A percentile compares a stretch with the other conserved stretches of the same genome.
These are phyloP conservation scores for Melanchra persicariae DNA, from an alignment of 2,888 invertebrate species.

Conservation along the genomic window DNA sequence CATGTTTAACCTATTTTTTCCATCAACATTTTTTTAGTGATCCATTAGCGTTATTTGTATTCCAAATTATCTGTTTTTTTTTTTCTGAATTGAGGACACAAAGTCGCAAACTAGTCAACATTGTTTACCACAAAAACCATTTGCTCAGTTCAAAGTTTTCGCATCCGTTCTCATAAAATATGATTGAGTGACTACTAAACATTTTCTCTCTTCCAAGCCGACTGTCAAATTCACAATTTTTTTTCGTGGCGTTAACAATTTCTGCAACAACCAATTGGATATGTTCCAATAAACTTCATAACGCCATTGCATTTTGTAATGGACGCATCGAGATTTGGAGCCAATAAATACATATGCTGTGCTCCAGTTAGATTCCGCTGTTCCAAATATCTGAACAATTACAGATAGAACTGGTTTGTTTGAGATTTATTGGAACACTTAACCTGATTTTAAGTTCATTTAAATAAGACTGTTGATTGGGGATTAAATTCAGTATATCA, in stretches of 20 bases:
- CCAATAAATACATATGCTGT: constrained; percentile 69
- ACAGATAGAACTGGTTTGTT: constrained; percentile 57
- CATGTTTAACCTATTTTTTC: constrained; percentile 43
- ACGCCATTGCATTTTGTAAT: constrained; percentile 69
- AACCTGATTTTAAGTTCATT: constrained; percentile 55
- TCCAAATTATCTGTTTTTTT: not conserved
- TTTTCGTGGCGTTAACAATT: constrained; percentile 37
- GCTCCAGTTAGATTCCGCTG: constrained; percentile 63
- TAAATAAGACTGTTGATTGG: constrained; percentile 43
- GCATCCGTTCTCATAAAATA: constrained; percentile 43
- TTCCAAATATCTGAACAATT: constrained; percentile 58
- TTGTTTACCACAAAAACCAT: constrained; percentile 30
- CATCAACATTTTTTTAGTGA: constrained; percentile 8
- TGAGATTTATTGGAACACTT: constrained; percentile 59
- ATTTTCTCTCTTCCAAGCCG: constrained; percentile 25
- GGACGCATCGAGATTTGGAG: constrained; percentile 70
- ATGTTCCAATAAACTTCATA: constrained; percentile 71
- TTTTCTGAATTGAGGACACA: constrained; percentile 16
- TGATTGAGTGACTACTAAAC: constrained; percentile 44
- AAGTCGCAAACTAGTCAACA: constrained; percentile 32
- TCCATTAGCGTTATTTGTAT: constrained; percentile 5
- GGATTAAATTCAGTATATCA: constrained; percentile 29
- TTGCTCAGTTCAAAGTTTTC: constrained; percentile 34
- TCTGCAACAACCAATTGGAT: constrained; percentile 65
- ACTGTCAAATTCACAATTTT: constrained; percentile 24